phyloP scores from a whole-genome alignment of 2,113 vertebrate species.

The Ceyx melanurus region DNA sequence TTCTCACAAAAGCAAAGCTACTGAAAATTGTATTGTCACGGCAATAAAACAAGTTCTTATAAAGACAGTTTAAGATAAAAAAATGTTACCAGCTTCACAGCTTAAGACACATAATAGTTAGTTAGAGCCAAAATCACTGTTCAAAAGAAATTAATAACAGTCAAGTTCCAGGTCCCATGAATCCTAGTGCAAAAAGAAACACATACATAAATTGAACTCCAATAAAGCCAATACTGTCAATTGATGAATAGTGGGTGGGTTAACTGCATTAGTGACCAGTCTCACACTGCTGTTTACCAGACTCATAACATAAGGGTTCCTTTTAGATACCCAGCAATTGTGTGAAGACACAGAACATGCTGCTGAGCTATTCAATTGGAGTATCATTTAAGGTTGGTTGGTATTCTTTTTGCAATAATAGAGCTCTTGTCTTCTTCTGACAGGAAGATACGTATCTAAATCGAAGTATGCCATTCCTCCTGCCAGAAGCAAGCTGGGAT shows the following conservation, averaged over 20 bases:
- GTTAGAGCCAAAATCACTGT: background rate
- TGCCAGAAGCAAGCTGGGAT: background rate
- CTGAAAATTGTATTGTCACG: background rate
- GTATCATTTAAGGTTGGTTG: background rate
- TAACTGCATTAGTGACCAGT: background rate
- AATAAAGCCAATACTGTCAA: background rate
- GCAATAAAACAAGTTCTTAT: background rate
- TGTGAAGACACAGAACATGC: rapidly evolving
- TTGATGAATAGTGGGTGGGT: background rate
- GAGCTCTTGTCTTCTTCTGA: background rate
- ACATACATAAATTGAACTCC: background rate
- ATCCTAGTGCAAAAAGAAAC: background rate
- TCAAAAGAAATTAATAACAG: background rate
- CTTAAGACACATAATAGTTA: background rate
- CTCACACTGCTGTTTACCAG: background rate
- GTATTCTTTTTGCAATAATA: background rate
- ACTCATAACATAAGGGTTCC: background rate
- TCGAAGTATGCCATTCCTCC: background rate
- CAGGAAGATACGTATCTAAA: background rate
- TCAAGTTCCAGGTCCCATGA: background rate
- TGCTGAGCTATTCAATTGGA: rapidly evolving
- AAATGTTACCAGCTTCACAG: background rate
- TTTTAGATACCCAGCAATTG: background rate
- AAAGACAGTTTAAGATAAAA: background rate
- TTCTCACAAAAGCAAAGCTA: background rate